phyloP scores from a whole-genome alignment of 2,888 invertebrate species.

The Frankliniella fusca region DNA sequence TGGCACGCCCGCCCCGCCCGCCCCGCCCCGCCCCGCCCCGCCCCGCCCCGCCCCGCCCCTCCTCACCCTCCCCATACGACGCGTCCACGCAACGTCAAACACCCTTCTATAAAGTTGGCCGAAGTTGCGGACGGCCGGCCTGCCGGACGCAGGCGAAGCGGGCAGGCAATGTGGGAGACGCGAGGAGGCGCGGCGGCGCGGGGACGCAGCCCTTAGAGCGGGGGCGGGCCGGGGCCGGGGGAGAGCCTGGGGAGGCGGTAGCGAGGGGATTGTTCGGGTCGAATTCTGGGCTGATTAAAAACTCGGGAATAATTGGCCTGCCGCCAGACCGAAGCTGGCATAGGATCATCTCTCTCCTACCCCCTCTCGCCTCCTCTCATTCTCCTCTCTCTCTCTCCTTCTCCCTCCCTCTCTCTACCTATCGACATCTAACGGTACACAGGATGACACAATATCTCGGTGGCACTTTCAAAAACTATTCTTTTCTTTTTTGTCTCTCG shows the following conservation, averaged over 20 bases:
- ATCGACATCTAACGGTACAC: too few relatives aligned
- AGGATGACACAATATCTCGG: too few relatives aligned
- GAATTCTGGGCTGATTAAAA: slow-evolving; percentile 2
- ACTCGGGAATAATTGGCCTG: slow-evolving; percentile 5
- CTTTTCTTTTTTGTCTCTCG: too few relatives aligned
- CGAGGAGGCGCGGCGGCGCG: background rate
- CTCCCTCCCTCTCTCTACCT: too few relatives aligned
- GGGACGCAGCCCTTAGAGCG: background rate
- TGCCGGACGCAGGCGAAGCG: background rate
- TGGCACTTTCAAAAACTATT: too few relatives aligned
- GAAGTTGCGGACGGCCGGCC: background rate
- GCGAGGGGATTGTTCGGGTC: background rate
- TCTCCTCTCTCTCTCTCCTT: too few relatives aligned
- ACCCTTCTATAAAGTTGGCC: background rate
- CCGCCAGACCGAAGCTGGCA: background rate
- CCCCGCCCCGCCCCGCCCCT: too few relatives aligned
- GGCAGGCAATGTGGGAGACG: background rate
- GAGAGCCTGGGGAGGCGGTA: background rate
- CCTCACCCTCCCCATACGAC: background rate
- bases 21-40: background rate
- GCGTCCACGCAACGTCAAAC: background rate
- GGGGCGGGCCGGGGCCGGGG: background rate
- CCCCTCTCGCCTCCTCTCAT: too few relatives aligned
- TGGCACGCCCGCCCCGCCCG: slow-evolving; percentile 5
- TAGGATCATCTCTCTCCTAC: too few relatives aligned